phyloP scores from a whole-genome alignment of 2,113 vertebrate species.

The Podarcis raffonei region DNA sequence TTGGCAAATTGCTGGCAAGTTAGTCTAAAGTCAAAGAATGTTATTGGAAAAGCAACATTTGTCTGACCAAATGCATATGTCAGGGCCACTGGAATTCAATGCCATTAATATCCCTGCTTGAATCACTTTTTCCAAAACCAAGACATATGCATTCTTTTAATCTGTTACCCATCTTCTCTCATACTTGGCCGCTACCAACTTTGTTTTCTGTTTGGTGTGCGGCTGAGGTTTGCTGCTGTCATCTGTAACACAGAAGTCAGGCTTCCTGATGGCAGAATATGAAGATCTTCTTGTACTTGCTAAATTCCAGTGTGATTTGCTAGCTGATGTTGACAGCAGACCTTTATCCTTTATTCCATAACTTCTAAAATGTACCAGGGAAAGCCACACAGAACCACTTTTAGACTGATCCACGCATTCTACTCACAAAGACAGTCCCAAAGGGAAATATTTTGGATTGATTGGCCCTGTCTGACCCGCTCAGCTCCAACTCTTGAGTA shows the following conservation, averaged over 20 bases:
- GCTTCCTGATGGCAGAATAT: background rate
- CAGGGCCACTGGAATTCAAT: background rate
- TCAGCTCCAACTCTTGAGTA: background rate
- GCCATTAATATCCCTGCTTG: background rate
- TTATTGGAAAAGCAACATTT: background rate
- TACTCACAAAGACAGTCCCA: background rate
- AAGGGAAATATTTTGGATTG: background rate
- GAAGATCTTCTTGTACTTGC: background rate
- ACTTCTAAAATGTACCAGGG: background rate
- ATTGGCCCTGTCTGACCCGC: background rate
- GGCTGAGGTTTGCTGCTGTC: background rate
- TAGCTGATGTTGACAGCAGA: background rate
- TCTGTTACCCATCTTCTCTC: background rate
- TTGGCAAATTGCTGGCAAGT: background rate
- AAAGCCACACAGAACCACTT: background rate
- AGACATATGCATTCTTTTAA: background rate
- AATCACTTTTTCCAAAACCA: background rate
- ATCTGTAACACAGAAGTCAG: slow-evolving; percentile 3
- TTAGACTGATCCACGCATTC: background rate
- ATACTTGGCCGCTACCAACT: background rate
- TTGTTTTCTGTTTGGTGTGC: background rate
- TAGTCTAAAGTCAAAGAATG: background rate
- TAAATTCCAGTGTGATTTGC: background rate
- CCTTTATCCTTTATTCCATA: background rate
- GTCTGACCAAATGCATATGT: background rate